phyloP scores from a whole-genome alignment of 2,888 invertebrate genomes.

The Lagria hirta region DNA sequence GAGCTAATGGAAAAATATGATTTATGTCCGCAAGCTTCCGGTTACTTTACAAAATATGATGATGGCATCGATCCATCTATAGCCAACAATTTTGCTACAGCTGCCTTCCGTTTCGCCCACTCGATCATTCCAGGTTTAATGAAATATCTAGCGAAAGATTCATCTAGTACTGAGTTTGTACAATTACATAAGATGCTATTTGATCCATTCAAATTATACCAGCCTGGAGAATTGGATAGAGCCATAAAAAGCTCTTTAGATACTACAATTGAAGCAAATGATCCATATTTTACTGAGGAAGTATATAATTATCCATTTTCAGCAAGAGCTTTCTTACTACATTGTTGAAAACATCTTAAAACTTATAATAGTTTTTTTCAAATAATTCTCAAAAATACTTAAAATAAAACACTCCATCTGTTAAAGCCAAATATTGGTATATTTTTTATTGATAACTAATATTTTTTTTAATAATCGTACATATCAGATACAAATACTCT shows the following conservation, averaged over 20 bases:
- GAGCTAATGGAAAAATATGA: slow-evolving; percentile 60
- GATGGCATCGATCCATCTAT: slow-evolving; percentile 70
- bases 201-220: slow-evolving; percentile 74
- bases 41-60: slow-evolving; percentile 64
- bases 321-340: too few species aligned
- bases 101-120: slow-evolving; percentile 88
- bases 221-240: slow-evolving; percentile 61
- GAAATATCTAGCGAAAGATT: slow-evolving; percentile 61
- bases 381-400: too few species aligned
- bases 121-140: slow-evolving; percentile 79
- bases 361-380: too few species aligned
- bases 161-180: slow-evolving; percentile 59
- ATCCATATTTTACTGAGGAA: slow-evolving; percentile 65
- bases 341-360: too few species aligned
- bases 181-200: slow-evolving; percentile 79
- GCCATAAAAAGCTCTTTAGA: slow-evolving; percentile 68
- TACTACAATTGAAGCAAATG: slow-evolving; percentile 64
- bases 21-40: slow-evolving; percentile 56
- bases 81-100: slow-evolving; percentile 81
- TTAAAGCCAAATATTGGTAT: too few species aligned
- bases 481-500: too few species aligned
- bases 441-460: too few species aligned
- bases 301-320: too few species aligned
- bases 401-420: too few species aligned
- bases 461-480: too few species aligned